These are phyloP conservation scores for Lasiurus borealis DNA, from an alignment of 2,113 vertebrate species.

Conservation along the genomic window DNA sequence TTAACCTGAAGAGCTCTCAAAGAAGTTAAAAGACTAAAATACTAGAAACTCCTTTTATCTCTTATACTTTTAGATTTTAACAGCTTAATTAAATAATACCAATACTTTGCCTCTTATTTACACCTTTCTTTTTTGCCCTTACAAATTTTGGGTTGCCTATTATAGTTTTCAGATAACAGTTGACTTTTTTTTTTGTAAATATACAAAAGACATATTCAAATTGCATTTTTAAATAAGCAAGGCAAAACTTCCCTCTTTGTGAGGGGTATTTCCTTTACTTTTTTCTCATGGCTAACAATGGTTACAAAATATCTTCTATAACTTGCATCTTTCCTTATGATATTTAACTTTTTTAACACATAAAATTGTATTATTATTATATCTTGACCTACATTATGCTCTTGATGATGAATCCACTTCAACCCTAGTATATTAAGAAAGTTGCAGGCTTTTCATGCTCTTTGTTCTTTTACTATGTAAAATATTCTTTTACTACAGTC, in stretches of 20 bases:
- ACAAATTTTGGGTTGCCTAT: background rate
- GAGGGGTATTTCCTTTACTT: background rate
- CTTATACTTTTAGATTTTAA: background rate
- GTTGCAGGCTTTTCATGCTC: background rate
- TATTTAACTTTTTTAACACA: background rate
- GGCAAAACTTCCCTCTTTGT: background rate
- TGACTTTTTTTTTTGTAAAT: constrained; percentile 8
- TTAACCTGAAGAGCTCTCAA: background rate
- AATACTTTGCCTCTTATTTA: background rate
- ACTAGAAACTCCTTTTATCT: background rate
- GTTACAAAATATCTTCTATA: background rate
- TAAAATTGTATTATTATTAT: background rate
- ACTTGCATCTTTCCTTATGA: background rate
- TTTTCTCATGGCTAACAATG: background rate
- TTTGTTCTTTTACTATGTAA: background rate
- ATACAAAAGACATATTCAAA: background rate
- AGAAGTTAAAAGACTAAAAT: background rate
- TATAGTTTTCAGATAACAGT: background rate
- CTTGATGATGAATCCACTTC: background rate
- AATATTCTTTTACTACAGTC: background rate
- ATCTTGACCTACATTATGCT: background rate
- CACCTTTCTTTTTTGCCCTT: background rate
- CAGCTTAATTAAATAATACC: background rate
- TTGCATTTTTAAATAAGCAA: background rate
- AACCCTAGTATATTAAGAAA: background rate